Base-by-base conservation (phyloP, 2,888 invertebrate genomes). In the Tetranychus piercei region DNA sequence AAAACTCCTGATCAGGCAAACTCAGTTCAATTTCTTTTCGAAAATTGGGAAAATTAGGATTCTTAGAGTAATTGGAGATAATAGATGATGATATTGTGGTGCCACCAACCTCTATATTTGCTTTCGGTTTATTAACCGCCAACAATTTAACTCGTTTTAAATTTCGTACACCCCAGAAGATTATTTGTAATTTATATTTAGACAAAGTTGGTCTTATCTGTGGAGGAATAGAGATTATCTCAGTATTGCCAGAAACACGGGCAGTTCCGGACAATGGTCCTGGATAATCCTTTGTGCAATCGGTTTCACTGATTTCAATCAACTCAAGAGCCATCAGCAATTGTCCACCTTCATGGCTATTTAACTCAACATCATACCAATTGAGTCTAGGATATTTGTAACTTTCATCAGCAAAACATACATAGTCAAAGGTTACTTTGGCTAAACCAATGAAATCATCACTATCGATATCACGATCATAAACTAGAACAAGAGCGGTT, bases 381-480 rank as follows among this genome's bases (percentile, higher is more conserved):
- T 92, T 90, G 73, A 94, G 84, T 1, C 87, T 86, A 0, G 92
- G 91, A 4, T 89, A 55, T 44, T 8, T 22, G 22, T 76, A 76
- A 20, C 20, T 44, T 43, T 74, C 64, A 69, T 76, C 74, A 34
- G 72, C 72, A 44, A 74, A 74, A 20, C 70, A 45, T 45, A 74
- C 55, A 69, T 69, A 23, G 20, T 69, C 69, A 23, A 65, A 71
- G 44, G 88, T 89, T 0, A 90, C 91, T 74, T 91, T 83, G 0
- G 92, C 89, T 72, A 92, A 85, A 0, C 94, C 93, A 74, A 94
- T 92, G 81, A 91, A 93, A 82, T 94, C 94, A 0, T 92, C 89
- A 82, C 92, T 93, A 0, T 92, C 93, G 86, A 91, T 90, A 80
- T 94, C 93, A 82, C 91, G 90, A 82, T 94, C 93, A 81, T 92